Evolutionary conservation across 2,113 vertebrate species (phyloP), one percentile per base, ranked within the genome.

Genomic region (Lepisosteus oculatus): DNA sequence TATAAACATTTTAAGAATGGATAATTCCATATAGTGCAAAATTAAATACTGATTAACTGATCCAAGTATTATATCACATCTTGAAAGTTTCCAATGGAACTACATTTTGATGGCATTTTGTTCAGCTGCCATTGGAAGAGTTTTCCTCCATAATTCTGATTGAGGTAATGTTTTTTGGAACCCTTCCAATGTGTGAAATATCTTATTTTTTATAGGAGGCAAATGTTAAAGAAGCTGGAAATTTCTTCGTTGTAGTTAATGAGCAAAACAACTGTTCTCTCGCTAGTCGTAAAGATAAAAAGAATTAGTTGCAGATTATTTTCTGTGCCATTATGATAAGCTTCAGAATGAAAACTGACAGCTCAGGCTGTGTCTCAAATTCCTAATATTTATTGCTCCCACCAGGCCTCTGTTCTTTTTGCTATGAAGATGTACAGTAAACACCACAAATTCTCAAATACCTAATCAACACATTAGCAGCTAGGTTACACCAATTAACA

Each of bases 191-290:
- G 29, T 29, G 29, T 29, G 29, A 29, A 29, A 29, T 29, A 29
- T 29, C 29, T 29, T 29, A 29, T 29, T 29, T 29, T 44, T 55
- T 43, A 54, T 72, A 56, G 63, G 43, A 41, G 17, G 62, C 56
- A 61, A 17, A 65, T 61, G 63, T 63, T 5, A 67, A 69, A 68
- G 29, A 29, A 29, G 61, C 62, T 51, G 61, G 14, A 70, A 72
- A 57, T 29, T 4, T 73, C 15, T 55, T 11, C 12, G 12, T 17
- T 67, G 6, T 45, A 45, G 15, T 45, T 44, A 44, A 47, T 67
- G 43, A 67, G 45, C 11, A 17, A 67, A 67, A 44, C 43, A 29
- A 29, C 29, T 29, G 29, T 67, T 43, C 65, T 45, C 41, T 4
- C 13, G 51, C 12, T n/a, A 42, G 55, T 45, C 55, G 42, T 69